These are phyloP conservation scores for Reinhardtius hippoglossoides DNA, from an alignment of 2,113 vertebrate species.

Conservation along the genomic window DNA sequence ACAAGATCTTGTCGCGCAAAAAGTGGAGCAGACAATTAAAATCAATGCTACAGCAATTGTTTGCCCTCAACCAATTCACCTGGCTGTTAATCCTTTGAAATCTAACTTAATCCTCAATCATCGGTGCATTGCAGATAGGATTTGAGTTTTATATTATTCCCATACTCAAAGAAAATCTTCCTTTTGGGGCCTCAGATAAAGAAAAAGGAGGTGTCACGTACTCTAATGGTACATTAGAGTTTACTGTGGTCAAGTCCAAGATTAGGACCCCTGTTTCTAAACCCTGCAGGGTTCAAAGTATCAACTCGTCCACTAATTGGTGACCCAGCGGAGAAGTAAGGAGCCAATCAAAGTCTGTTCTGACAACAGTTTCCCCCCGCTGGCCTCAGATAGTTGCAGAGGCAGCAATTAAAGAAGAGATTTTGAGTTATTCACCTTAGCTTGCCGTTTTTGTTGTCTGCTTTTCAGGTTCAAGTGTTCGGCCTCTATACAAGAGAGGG, in stretches of 20 bases:
- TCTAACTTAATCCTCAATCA: constrained; percentile 74
- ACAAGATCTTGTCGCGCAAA: constrained; percentile 76
- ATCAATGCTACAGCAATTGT: constrained; percentile 75
- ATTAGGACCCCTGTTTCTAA: constrained; percentile 74
- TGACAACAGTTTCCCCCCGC: constrained; percentile 49
- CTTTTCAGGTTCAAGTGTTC: constrained; percentile 92
- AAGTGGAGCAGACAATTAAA: constrained; percentile 81
- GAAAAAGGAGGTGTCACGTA: constrained; percentile 27
- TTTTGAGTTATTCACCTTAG: constrained; percentile 68
- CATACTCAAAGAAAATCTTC: constrained; percentile 27
- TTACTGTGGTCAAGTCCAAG: constrained; percentile 62
- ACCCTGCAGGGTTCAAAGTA: constrained; percentile 74
- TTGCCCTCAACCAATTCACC: constrained; percentile 69
- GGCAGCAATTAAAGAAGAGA: constrained; percentile 76
- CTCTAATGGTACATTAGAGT: constrained; percentile 64
- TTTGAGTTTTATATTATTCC: constrained; percentile 57
- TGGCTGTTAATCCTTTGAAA: constrained; percentile 73
- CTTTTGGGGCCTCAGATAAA: constrained; percentile 25
- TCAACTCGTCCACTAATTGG: constrained; percentile 83
- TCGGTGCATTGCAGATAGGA: constrained; percentile 45
- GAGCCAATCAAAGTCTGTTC: constrained; percentile 75
- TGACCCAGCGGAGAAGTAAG: constrained; percentile 73
- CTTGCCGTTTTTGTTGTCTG: constrained; percentile 46
- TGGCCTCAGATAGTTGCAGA: constrained; percentile 72
- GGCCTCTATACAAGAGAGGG: constrained; percentile 96